phyloP scores from a whole-genome alignment of 2,113 vertebrate species.

The Clarias gariepinus region DNA sequence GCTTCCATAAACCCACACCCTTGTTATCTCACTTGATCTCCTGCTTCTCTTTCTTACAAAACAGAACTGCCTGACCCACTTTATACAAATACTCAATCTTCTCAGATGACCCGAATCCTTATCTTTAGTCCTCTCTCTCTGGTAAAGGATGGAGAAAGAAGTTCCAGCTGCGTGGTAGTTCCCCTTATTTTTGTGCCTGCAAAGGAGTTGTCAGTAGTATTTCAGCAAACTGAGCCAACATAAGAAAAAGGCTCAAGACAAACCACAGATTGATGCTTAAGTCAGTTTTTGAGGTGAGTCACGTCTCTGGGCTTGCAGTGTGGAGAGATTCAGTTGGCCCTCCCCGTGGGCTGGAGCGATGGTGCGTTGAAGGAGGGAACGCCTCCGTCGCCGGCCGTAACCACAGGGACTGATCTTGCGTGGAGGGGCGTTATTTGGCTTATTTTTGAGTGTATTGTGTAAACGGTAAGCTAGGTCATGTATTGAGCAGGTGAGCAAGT shows the following conservation, averaged over 20 bases:
- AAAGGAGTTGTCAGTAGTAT: slow-evolving; percentile 49
- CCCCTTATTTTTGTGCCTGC: slow-evolving; percentile 48
- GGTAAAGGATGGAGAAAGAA: slow-evolving; percentile 43
- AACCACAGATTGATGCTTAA: slow-evolving; percentile 35
- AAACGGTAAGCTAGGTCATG: slow-evolving; percentile 79
- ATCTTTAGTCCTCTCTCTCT: slow-evolving; percentile 45
- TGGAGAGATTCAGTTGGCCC: slow-evolving; percentile 39
- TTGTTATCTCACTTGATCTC: slow-evolving; percentile 11
- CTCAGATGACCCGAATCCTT: slow-evolving; percentile 44
- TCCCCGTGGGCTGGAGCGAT: slow-evolving; percentile 6
- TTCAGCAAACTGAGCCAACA: slow-evolving; percentile 48
- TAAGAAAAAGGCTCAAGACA: slow-evolving; percentile 44
- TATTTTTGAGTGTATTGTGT: slow-evolving; percentile 66
- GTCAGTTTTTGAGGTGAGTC: slow-evolving; percentile 32
- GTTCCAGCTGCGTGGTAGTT: slow-evolving; percentile 39
- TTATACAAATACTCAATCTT: slow-evolving; percentile 33
- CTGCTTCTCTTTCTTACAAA: slow-evolving; percentile 31
- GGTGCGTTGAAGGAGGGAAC: slow-evolving; percentile 57
- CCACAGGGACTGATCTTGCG: slow-evolving; percentile 76
- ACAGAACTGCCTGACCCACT: slow-evolving; percentile 43
- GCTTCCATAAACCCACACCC: slow-evolving; percentile 21
- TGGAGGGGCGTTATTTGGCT: slow-evolving; percentile 68
- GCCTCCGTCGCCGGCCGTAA: slow-evolving; percentile 84
- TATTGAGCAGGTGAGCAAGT: slow-evolving; percentile 80
- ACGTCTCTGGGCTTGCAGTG: slow-evolving; percentile 26